These are phyloP conservation scores for Oryzaephilus surinamensis DNA, from an alignment of 1,140 invertebrate genomes.

Conservation along the genomic window DNA sequence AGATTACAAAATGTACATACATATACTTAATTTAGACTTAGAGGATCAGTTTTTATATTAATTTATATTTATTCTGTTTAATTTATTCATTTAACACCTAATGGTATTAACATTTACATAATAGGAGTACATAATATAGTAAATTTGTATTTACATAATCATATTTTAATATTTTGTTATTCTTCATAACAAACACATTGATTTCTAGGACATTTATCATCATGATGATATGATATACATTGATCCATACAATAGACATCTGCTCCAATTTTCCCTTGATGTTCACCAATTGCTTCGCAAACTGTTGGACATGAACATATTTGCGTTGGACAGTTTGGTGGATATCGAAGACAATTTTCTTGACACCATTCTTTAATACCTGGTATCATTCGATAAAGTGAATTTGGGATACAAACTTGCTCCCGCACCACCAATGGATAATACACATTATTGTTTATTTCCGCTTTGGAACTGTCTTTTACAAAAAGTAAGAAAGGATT, in stretches of 20 bases:
- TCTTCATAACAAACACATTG: conserved; percentile 58
- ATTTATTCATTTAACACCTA: too few species aligned
- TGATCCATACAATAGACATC: conserved; percentile 75
- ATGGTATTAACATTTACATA: too few species aligned
- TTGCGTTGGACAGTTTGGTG: conserved; percentile 65
- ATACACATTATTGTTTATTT: conserved; percentile 49
- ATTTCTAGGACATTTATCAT: conserved; percentile 55
- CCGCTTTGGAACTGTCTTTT: conserved; percentile 47
- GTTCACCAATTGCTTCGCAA: conserved; percentile 67
- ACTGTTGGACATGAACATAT: conserved; percentile 76
- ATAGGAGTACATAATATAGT: too few species aligned
- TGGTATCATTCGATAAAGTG: conserved; percentile 49
- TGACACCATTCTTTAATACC: conserved; percentile 75
- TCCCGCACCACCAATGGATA: conserved; percentile 61
- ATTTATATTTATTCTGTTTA: too few species aligned
- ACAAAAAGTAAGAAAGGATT: conserved; percentile 69
- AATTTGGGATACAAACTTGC: conserved; percentile 60
- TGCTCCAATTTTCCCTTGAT: conserved; percentile 57
- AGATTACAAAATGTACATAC: too few species aligned
- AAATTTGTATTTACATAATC: too few species aligned
- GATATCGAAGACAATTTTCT: conserved; percentile 71
- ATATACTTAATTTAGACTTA: too few species aligned
- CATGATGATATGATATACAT: conserved; percentile 62
- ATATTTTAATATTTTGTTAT: too few species aligned
- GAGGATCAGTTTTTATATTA: too few species aligned